Base-by-base conservation (phyloP, 2,113 vertebrate genomes). In the Gnathonemus echidnorhynchus region DNA sequence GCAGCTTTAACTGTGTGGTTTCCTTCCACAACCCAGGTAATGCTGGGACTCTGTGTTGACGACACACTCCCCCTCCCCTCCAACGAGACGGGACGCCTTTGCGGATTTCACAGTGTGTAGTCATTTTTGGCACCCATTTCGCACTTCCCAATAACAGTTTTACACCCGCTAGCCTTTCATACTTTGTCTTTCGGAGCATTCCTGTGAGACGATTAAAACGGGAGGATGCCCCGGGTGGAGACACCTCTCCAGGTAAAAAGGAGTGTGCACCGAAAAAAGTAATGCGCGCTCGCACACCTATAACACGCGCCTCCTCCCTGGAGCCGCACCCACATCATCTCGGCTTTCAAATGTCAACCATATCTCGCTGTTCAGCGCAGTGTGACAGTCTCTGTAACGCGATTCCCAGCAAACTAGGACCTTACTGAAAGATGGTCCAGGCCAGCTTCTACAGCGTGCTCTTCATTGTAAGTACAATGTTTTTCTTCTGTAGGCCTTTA, bases 261-360 rank as follows among this genome's bases (percentile, higher is more conserved):
- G 74, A 80, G 74, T 80, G 74, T 15, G 74, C 35, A 80, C 74
- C 74, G 74, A 80, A 7, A 31, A 35, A 19, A 70, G 62, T 31
- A 80, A 80, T 39, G 74, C 35, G 74, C 31, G 19, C 74, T 35
- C 31, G 35, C 74, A 80, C 74, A 80, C 74, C 35, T 39, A 80
- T 42, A 70, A 70, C 15, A 70, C 62, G 62, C 27, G 10, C 83
- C 83, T 85, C 83, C 83, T 46, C 83, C 83, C 19, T 21, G 3
- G 35, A 48, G 45, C 83, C 83, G 21, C 83, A 48, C 83, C 83
- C 45, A 48, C 39, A 5, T 48, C 39, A 46, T 46, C 45, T 85
- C 35, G 17, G 83, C 45, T 85, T 85, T 85, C 39, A 85, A 24
- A 85, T 85, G 83, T 85, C 83, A 85, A 85, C 83, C 45, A 45